Conservation (phyloP, 2,797 vertebrate genomes). For the Meriones psammophilus region DNA sequence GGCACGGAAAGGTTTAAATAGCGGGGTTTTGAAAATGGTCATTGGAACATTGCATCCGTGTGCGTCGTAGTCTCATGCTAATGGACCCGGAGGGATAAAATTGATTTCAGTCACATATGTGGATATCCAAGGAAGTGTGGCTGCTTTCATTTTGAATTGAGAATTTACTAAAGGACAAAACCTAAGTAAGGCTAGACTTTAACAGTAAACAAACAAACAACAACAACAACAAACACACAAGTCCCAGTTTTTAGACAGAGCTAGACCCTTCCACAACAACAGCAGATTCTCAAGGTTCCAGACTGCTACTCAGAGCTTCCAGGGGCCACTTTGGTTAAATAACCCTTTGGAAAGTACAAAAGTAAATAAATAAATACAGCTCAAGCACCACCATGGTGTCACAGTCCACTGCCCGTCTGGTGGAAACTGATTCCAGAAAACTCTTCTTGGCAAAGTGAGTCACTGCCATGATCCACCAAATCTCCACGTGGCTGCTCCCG, state of each 20-base stretch:
- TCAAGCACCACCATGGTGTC: background rate
- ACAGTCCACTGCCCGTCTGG: background rate
- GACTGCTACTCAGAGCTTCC: slow-evolving; percentile 46
- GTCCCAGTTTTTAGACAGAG: slow-evolving; percentile 45
- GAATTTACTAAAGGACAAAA: background rate
- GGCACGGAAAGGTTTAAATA: slow-evolving; percentile 19
- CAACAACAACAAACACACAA: too few relatives aligned
- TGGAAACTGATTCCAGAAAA: slow-evolving; percentile 43
- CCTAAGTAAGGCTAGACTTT: background rate
- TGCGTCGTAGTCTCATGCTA: background rate
- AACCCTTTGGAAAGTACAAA: slow-evolving; percentile 35
- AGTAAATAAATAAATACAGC: background rate
- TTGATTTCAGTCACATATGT: background rate
- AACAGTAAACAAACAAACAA: background rate
- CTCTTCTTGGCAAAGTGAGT: background rate
- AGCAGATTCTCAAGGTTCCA: background rate
- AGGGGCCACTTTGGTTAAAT: slow-evolving; percentile 23
- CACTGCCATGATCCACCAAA: background rate
- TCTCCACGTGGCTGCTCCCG: background rate
- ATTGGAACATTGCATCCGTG: background rate
- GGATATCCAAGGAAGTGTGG: background rate
- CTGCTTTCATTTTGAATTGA: slow-evolving; percentile 10
- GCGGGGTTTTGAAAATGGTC: slow-evolving; percentile 2
- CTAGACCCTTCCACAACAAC: slow-evolving; percentile 29
- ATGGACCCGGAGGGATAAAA: background rate